phyloP scores from a whole-genome alignment of 2,113 vertebrate genomes.

The Saguinus imperator region DNA sequence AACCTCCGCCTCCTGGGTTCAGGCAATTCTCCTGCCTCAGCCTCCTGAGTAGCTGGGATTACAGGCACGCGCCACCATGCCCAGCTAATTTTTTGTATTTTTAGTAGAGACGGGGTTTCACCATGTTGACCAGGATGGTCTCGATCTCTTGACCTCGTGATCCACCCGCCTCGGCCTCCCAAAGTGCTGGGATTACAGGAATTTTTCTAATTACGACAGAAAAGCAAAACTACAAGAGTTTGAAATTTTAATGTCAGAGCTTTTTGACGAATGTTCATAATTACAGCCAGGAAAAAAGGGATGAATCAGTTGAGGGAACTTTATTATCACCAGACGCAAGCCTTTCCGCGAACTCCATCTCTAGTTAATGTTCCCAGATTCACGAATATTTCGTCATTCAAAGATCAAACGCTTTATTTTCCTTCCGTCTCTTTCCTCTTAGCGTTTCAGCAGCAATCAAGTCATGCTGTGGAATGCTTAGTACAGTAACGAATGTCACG shows the following conservation, averaged over 20 bases:
- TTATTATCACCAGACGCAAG: not conserved
- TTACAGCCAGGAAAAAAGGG: not conserved
- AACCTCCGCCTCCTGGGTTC: too few species aligned
- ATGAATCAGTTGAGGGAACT: not conserved
- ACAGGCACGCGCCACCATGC: too few species aligned
- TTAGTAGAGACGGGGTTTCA: too few species aligned
- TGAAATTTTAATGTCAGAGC: not conserved
- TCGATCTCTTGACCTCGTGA: too few species aligned
- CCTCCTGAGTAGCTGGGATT: too few species aligned
- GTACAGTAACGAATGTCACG: not conserved
- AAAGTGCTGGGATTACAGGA: too few species aligned
- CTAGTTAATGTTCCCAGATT: conserved; percentile 44
- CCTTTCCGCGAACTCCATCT: not conserved
- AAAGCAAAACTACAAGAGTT: not conserved
- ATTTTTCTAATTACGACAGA: not conserved
- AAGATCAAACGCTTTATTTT: not conserved
- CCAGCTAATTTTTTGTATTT: too few species aligned
- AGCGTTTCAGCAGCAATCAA: conserved; percentile 47
- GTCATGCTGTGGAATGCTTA: conserved; percentile 36
- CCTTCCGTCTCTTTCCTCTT: not conserved
- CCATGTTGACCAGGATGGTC: too few species aligned
- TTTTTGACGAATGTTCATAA: not conserved
- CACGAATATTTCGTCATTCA: not conserved
- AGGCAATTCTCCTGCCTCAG: too few species aligned
- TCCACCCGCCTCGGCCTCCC: too few species aligned